Evolutionary conservation across 1,140 invertebrate genomes (phyloP).

Genomic region (Drosophila kurseongensis): DNA sequence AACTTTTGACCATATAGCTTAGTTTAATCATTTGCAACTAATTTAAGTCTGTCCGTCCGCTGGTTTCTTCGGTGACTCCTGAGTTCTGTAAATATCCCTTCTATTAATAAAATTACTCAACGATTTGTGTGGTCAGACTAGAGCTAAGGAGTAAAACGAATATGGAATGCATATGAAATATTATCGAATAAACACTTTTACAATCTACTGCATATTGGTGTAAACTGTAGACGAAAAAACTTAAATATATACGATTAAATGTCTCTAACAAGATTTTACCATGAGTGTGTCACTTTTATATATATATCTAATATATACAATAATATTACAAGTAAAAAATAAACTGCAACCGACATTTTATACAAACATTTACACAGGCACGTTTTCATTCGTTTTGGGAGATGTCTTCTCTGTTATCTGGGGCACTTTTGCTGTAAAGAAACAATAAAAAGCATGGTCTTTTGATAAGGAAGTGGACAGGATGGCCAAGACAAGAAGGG

Average conservation of each 20-base stretch:
- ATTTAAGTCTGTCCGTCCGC: constrained; percentile 47
- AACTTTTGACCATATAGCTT: constrained; percentile 61
- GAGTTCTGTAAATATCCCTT: constrained; percentile 58
- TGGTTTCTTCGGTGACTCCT: constrained; percentile 4
- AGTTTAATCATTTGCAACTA: constrained; percentile 75
- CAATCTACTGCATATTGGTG: constrained; percentile 47
- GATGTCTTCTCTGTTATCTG: neutral
- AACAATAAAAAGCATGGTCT: constrained; percentile 30
- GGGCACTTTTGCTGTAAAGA: constrained; percentile 44
- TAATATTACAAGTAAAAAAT: constrained; percentile 66
- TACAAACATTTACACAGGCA: constrained; percentile 49
- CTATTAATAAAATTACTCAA: constrained; percentile 32
- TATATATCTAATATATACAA: constrained; percentile 72
- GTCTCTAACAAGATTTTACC: constrained; percentile 82
- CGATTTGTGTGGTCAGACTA: constrained; percentile 48
- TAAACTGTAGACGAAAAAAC: constrained; percentile 32
- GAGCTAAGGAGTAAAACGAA: constrained; percentile 25
- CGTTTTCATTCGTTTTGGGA: constrained; percentile 41
- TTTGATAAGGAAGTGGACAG: constrained; percentile 57
- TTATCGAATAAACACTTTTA: constrained; percentile 47
- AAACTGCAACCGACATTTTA: constrained; percentile 69
- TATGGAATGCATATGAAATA: constrained; percentile 52
- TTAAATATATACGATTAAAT: constrained; percentile 59
- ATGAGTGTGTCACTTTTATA: constrained; percentile 82
- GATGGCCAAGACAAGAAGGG: constrained; percentile 32